Conservation (phyloP, 2,797 vertebrate genomes). For the Falco biarmicus region DNA sequence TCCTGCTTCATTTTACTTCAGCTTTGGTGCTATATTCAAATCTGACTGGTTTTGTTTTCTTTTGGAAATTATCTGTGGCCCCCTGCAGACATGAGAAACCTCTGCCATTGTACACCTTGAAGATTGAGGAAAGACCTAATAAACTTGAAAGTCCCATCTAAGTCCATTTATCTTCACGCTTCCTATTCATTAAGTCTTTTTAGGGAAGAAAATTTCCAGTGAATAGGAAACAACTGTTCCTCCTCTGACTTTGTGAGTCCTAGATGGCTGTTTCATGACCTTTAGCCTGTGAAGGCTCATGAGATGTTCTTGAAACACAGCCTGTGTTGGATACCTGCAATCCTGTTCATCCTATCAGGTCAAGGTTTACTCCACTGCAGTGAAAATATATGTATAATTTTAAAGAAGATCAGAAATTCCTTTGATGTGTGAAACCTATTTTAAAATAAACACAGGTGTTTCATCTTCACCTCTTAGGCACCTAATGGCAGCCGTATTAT, state of each 20-base stretch:
- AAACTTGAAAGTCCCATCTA: neutral
- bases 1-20: neutral
- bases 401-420: neutral
- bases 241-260: neutral
- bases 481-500: neutral
- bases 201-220: neutral
- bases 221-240: constrained; percentile 2
- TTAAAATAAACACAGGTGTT: constrained; percentile 21
- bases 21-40: neutral
- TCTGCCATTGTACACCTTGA: neutral
- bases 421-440: constrained; percentile 14
- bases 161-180: neutral
- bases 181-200: neutral
- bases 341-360: neutral
- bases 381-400: constrained; percentile 9
- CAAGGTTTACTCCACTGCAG: neutral
- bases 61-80: neutral
- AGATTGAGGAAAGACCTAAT: neutral
- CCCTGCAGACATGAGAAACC: neutral
- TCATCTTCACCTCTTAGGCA: constrained; percentile 20
- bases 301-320: neutral
- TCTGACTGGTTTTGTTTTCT: neutral
- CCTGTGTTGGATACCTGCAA: neutral
- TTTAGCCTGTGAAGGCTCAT: neutral
- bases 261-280: neutral